Base-by-base conservation (phyloP, 1,140 invertebrate genomes). In the Leguminivora glycinivorella region DNA sequence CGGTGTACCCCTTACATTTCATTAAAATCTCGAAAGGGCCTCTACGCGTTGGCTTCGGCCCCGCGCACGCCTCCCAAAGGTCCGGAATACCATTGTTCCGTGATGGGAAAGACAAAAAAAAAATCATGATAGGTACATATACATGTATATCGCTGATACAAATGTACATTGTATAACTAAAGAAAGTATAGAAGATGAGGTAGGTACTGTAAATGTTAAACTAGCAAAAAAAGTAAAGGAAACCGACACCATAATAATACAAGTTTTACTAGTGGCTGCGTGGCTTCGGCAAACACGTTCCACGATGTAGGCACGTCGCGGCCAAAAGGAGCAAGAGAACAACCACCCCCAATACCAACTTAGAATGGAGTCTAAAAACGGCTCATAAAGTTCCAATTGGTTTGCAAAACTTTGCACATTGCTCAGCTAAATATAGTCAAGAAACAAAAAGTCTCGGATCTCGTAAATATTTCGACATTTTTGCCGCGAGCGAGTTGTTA, bases 391-490 rank as follows among this genome's bases (percentile, higher is more conserved):
- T 83, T 74, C 56, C 77, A 78, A 75, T 70, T 88, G 67, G 75
- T 72, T 73, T 82, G 78, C 47, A 31, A 74, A 73, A 72, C 72
- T 75, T 76, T 19, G 68, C 71, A 79, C 52, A 75, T 73, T 77
- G 72, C 66, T 60, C 56, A 72, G 76, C 72, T 79, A 80, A 80
- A 86, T 74, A 76, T 78, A 75, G 71, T 76, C 68, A 63, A 71
- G 70, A 79, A 79, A 78, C 74, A 81, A 83, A 85, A 83, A 81
- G 79, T 73, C 73, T 72, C 58, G 75, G 69, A 79, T 78, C 77
- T 83, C 73, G 84, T 86, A 84, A 87, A 87, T 75, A 83, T 84
- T 87, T 87, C 83, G 84, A 83, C 83, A 84, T 83, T 83, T 80
- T 79, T 76, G 80, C 83, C 74, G 77, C 73, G 69, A 74, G 75